These are phyloP conservation scores for Alloplasta piceator DNA, from an alignment of 2,888 invertebrate genomes.

Conservation along the genomic window DNA sequence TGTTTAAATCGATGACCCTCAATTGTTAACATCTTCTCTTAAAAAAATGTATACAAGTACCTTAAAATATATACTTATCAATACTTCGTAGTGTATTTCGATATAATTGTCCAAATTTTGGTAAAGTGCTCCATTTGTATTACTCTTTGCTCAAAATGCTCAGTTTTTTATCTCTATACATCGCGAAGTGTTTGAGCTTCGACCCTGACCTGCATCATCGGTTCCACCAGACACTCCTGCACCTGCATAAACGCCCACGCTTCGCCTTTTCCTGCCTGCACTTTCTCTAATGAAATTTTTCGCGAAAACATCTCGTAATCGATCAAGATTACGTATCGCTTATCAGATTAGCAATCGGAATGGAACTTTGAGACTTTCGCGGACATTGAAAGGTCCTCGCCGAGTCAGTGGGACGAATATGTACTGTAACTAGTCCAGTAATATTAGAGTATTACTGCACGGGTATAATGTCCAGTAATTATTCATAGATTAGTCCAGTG, in stretches of 20 bases:
- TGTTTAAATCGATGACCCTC: too few species aligned
- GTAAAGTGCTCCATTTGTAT: too few species aligned
- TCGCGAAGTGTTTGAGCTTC: constrained; percentile 47
- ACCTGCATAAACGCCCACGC: constrained; percentile 72
- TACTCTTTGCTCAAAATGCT: neutral
- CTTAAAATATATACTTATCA: too few species aligned
- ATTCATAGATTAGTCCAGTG: too few species aligned
- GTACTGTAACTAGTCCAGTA: too few species aligned
- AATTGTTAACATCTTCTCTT: too few species aligned
- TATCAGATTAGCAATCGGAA: neutral
- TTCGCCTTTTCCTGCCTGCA: constrained; percentile 75
- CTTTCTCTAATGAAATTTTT: constrained; percentile 76
- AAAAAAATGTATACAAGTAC: too few species aligned
- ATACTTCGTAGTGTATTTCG: too few species aligned
- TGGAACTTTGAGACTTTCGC: neutral
- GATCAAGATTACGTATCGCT: constrained; percentile 43
- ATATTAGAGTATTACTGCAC: too few species aligned
- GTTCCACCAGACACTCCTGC: constrained; percentile 75
- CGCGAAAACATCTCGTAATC: constrained; percentile 16
- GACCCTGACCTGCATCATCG: constrained; percentile 69
- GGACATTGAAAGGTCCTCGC: neutral
- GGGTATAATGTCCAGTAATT: too few species aligned
- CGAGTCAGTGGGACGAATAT: too few species aligned
- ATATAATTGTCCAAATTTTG: too few species aligned
- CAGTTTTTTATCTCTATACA: neutral